Conservation (phyloP, 2,888 invertebrate species). For the Rhyacophila evoluta region DNA sequence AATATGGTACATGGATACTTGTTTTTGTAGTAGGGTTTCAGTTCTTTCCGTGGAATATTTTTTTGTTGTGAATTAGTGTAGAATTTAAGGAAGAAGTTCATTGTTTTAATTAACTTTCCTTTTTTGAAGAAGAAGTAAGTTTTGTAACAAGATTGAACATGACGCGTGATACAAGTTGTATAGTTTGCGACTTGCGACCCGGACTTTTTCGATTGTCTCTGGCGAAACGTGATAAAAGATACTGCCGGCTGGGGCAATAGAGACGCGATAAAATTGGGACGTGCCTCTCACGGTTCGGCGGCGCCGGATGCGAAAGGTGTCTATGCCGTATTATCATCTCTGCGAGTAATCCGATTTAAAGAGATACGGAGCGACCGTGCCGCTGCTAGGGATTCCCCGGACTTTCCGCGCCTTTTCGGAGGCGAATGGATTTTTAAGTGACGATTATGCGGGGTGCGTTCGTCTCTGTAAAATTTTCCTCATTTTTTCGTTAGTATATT, state of each 20-base stretch:
- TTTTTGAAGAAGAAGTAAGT: no score
- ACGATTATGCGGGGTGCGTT: constrained; percentile 22
- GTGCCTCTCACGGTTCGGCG: constrained; percentile 46
- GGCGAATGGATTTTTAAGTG: constrained; percentile 17
- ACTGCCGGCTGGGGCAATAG: constrained; percentile 47
- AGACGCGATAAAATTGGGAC: constrained; percentile 55
- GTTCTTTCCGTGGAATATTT: no score
- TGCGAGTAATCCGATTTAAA: constrained; percentile 52
- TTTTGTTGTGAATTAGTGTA: no score
- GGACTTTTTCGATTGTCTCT: constrained; percentile 51
- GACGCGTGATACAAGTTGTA: neutral
- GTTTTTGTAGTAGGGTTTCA: no score
- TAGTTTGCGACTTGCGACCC: neutral
- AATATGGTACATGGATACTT: no score
- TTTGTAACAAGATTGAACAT: neutral
- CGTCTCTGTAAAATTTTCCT: neutral
- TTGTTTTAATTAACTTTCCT: no score
- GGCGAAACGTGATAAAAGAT: constrained; percentile 51
- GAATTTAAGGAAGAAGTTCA: no score
- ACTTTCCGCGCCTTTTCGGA: neutral
- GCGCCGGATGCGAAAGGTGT: constrained; percentile 41
- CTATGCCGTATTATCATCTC: constrained; percentile 44
- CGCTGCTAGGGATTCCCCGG: neutral
- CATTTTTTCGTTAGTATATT: neutral
- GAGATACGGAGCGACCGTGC: constrained; percentile 36